Evolutionary conservation across 2,888 invertebrate genomes (phyloP), one percentile per base, ranked within the genome.

Genomic region (Copidosoma aretas): DNA sequence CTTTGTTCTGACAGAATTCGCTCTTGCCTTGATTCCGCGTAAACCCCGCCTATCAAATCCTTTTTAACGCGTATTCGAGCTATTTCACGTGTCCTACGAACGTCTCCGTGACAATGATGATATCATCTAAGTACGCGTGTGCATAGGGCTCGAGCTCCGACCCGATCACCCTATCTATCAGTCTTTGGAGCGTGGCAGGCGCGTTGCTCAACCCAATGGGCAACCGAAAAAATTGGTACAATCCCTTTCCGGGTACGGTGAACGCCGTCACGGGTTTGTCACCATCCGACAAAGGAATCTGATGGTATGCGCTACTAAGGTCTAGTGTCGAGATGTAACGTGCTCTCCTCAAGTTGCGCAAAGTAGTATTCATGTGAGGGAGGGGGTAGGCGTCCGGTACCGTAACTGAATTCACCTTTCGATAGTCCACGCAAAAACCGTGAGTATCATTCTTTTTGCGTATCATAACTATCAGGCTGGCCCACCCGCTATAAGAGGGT

Each of bases 341-440:
- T 0, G 75, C 72, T 53, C 75, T 71, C 10, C 77, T 59, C 1
- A 82, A 68, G 19, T 74, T 71, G 39, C 80, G 75, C 10, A 80
- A 59, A 10, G 78, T 80, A 0, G 73, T 64, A 0, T 63, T 66
- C 68, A 74, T 75, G 0, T 58, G 15, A 2, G 72, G 70, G 10
- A 64, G 43, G 0, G 74, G 75, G 10, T 73, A 75, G 1, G 71
- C 72, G 43, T 72, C 72, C 1, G 65, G 41, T 1, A 75, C 71
- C 0, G 79, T 78, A 0, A 80, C 77, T 1, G 53, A 53, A 63
- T 80, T 82, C 1, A 81, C 58, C 53, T 75, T 73, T 10, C 78
- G 69, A 4, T 17, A 56, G 39, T 60, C 56, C 5, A 63, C 53
- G 59, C 79, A 76, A 14, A 70, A 58, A 2, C 43, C 8, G 43